A percentile compares a stretch with the other conserved stretches of the same genome.
These are phyloP conservation scores for Agrotis exclamationis DNA, from an alignment of 2,888 invertebrate genomes.

Conservation along the genomic window DNA sequence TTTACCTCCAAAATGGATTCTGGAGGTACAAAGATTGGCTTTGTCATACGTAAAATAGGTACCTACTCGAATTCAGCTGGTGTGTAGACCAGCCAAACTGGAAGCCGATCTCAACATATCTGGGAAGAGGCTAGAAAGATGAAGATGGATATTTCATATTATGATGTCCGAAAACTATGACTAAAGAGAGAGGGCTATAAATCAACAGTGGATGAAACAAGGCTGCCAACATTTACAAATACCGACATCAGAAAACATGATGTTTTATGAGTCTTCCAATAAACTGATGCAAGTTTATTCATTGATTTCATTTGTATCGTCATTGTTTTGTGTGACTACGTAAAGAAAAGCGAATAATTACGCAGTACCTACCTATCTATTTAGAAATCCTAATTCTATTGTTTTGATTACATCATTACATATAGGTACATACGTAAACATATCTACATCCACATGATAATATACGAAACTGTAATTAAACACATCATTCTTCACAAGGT, in stretches of 20 bases:
- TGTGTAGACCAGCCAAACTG: too few species aligned
- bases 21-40: too few species aligned
- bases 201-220: too few species aligned
- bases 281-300: neutral
- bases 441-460: slow-evolving; percentile 29
- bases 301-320: neutral
- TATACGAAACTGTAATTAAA: slow-evolving; percentile 35
- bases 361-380: slow-evolving; percentile 23
- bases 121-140: too few species aligned
- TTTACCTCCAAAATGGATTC: too few species aligned
- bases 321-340: slow-evolving; percentile 15
- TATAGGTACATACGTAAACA: neutral
- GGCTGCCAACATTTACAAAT: neutral
- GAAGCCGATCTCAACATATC: too few species aligned
- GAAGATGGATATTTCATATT: too few species aligned
- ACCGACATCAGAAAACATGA: neutral
- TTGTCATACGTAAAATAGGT: too few species aligned
- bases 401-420: slow-evolving; percentile 38
- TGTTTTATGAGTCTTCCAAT: neutral
- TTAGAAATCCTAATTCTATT: slow-evolving; percentile 19
- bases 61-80: too few species aligned
- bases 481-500: slow-evolving; percentile 36
- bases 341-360: slow-evolving; percentile 28
- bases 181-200: too few species aligned
- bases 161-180: too few species aligned